phyloP scores from a whole-genome alignment of 2,888 invertebrate species.

The Nesidiocoris tenuis region DNA sequence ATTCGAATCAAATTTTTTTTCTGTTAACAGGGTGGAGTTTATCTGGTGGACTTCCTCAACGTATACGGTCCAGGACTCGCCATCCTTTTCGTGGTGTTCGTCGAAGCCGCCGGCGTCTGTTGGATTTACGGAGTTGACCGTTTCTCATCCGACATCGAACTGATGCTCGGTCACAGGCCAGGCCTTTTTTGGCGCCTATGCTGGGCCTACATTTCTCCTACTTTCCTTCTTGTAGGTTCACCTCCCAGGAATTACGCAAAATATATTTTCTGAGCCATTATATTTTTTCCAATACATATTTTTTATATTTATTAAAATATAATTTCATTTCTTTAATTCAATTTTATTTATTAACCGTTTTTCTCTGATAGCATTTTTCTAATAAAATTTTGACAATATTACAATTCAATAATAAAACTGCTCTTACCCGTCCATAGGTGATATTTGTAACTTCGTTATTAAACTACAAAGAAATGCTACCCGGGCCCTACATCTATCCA shows the following conservation, averaged over 20 bases:
- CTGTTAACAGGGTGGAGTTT: conserved; percentile 85
- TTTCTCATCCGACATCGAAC: conserved; percentile 76
- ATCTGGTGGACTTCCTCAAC: conserved; percentile 81
- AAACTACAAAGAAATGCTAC: conserved; percentile 77
- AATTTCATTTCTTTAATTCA: background rate
- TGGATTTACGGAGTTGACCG: conserved; percentile 85
- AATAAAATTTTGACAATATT: background rate
- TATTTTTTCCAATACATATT: too few relatives aligned
- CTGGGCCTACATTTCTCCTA: conserved; percentile 84
- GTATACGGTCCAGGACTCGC: conserved; percentile 85
- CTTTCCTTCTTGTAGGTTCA: conserved; percentile 73
- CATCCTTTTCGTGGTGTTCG: conserved; percentile 85
- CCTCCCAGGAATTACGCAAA: too few relatives aligned
- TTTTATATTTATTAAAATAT: background rate
- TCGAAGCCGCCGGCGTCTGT: conserved; percentile 85
- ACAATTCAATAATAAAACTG: too few relatives aligned
- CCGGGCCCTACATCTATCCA: conserved; percentile 70
- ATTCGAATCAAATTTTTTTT: too few relatives aligned
- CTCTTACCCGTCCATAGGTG: conserved; percentile 59
- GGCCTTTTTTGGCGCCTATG: conserved; percentile 78
- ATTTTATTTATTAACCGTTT: conserved; percentile 4
- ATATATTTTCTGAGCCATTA: too few relatives aligned
- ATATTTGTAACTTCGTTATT: conserved; percentile 82
- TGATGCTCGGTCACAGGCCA: conserved; percentile 79
- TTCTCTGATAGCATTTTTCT: background rate